phyloP scores from a whole-genome alignment of 92 coral and sea anemone species.

The Zoanthus gigantus region DNA sequence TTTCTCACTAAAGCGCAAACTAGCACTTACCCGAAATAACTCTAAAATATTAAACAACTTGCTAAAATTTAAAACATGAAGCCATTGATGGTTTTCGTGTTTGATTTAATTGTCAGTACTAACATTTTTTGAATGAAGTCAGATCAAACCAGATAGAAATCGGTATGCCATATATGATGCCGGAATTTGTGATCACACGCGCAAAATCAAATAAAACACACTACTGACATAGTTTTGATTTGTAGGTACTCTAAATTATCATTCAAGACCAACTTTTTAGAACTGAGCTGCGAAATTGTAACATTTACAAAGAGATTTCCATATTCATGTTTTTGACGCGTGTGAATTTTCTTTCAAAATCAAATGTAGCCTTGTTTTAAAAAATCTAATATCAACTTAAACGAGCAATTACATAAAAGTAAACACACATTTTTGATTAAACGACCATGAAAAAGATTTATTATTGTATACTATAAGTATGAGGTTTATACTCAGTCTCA shows the following conservation, averaged over 20 bases:
- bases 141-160: background rate
- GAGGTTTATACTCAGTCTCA: background rate
- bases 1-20: background rate
- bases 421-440: background rate
- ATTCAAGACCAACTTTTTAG: background rate
- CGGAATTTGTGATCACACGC: background rate
- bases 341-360: background rate
- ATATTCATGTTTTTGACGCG: constrained; percentile 7
- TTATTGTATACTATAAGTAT: background rate
- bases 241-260: constrained; percentile 6
- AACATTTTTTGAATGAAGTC: background rate
- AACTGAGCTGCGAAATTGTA: background rate
- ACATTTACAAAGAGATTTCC: background rate
- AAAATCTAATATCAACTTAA: background rate
- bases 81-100: background rate
- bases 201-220: background rate
- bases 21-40: background rate
- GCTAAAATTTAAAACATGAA: background rate
- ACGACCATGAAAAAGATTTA: background rate
- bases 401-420: background rate
- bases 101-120: background rate
- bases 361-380: background rate
- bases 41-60: background rate
- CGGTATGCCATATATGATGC: background rate
- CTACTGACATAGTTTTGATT: background rate